A percentile compares a stretch with the other conserved stretches of the same genome.
These are phyloP conservation scores for Silurus lanzhouensis DNA, from an alignment of 2,797 vertebrate species.

Conservation along the genomic window DNA sequence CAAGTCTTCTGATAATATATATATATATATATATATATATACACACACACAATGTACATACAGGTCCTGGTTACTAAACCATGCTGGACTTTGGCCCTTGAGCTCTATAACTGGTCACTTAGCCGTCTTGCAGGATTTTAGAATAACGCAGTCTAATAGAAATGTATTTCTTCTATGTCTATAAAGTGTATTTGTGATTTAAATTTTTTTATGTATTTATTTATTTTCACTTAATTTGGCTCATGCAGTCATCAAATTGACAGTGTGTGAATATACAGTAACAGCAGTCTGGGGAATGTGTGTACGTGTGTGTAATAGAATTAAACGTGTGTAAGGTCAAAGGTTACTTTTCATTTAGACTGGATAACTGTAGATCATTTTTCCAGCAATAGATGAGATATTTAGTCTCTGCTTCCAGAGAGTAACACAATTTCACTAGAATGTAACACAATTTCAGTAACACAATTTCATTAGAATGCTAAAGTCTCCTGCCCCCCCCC, in stretches of 20 bases:
- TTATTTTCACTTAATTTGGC: no score
- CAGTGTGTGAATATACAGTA: neutral
- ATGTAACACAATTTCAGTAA: neutral
- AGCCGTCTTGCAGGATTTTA: neutral
- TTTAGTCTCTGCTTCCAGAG: constrained; percentile 12
- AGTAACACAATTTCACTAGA: no score
- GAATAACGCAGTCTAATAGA: neutral
- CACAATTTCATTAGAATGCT: neutral
- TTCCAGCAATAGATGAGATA: neutral
- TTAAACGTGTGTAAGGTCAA: constrained; percentile 11
- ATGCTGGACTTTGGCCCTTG: neutral
- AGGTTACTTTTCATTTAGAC: neutral
- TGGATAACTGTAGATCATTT: neutral
- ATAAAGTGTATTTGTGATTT: no score
- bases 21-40: neutral
- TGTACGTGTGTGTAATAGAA: neutral
- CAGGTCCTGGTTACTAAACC: neutral
- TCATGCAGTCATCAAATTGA: neutral
- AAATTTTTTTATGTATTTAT: neutral
- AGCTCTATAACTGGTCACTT: neutral
- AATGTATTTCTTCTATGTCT: neutral
- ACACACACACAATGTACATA: neutral
- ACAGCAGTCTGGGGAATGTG: neutral
- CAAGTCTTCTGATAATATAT: no score
- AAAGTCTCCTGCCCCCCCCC: constrained; percentile 24